Evolutionary conservation across 2,888 invertebrate genomes (phyloP), one percentile per base, ranked within the genome.

Genomic region (Anoplius nigerrimus): DNA sequence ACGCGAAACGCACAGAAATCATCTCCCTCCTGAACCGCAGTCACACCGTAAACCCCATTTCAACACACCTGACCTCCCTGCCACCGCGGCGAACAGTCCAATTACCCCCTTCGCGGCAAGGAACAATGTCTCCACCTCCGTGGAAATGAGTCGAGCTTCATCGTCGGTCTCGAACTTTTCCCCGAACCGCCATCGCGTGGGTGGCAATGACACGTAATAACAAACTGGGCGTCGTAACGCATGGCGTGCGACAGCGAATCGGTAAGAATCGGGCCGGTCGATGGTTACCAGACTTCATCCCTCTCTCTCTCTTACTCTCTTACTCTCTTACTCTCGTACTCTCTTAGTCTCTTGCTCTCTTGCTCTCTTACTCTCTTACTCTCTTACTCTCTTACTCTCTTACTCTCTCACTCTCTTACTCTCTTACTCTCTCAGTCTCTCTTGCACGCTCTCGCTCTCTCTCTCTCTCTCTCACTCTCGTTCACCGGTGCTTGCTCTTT

Each of bases 171-270:
- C 16, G 42, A 48, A 60, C 63, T 71, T 63, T 62, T 70, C 75
- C 62, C 59, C 73, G 66, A 74, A 52, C 71, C 73, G 75, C 77
- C 76, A 78, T 76, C 71, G 75, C 75, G 79, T 76, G 82, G 83
- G 82, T 82, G 84, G 82, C 79, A 84, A 83, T 84, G 84, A 86
- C 82, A 84, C 82, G 84, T 72, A 80, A 82, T 83, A 84, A 86
- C 82, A 83, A n/a, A 85, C 75, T 79, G 43, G 64, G 69, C 62
- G 82, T 80, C 79, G 79, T 72, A 81, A 81, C 78, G 82, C 82
- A 86, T 87, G 85, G 88, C 87, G 88, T 87, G 87, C 87, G 86
- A 84, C 86, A 84, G 78, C 85, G 85, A 85, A 86, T 87, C 85
- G 84, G 81, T 75, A 79, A 34, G 18, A 16, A 42, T 20, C 21